Conservation (phyloP, 1,140 invertebrate species). For the Musca vetustissima region DNA sequence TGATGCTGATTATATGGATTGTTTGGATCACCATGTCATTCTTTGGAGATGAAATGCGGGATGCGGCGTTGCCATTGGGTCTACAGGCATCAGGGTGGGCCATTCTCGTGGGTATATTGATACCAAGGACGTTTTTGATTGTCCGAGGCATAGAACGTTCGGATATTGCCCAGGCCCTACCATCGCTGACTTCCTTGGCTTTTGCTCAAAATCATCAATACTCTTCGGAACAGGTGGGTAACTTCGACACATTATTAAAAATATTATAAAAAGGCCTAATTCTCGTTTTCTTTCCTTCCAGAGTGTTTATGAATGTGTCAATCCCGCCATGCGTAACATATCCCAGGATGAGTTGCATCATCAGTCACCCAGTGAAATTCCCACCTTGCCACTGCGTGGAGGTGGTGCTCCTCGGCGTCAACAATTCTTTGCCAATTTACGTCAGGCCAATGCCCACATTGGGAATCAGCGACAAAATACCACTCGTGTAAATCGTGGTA, state of each 20-base stretch:
- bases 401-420: slow-evolving; percentile 46
- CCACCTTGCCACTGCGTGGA: slow-evolving; percentile 52
- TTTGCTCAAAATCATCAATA: slow-evolving; percentile 56
- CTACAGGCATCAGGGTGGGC: slow-evolving; percentile 60
- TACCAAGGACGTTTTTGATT: slow-evolving; percentile 65
- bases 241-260: not conserved
- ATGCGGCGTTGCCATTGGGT: slow-evolving; percentile 63
- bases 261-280: not conserved
- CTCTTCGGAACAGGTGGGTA: slow-evolving; percentile 49
- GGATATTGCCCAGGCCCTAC: slow-evolving; percentile 58
- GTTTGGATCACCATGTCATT: slow-evolving; percentile 60
- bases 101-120: slow-evolving; percentile 61
- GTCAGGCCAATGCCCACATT: slow-evolving; percentile 51
- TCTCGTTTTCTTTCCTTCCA: slow-evolving; percentile 23
- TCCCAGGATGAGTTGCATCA: slow-evolving; percentile 44
- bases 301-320: slow-evolving; percentile 55
- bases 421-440: slow-evolving; percentile 53
- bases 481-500: slow-evolving; percentile 30
- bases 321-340: slow-evolving; percentile 53
- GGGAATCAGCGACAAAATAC: slow-evolving; percentile 47
- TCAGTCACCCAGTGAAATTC: slow-evolving; percentile 54
- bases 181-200: slow-evolving; percentile 54
- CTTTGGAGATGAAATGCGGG: slow-evolving; percentile 58
- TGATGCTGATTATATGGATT: slow-evolving; percentile 58
- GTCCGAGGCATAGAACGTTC: slow-evolving; percentile 60